phyloP scores from a whole-genome alignment of 2,888 invertebrate genomes.

The Ashinkailepas kermadecensis region DNA sequence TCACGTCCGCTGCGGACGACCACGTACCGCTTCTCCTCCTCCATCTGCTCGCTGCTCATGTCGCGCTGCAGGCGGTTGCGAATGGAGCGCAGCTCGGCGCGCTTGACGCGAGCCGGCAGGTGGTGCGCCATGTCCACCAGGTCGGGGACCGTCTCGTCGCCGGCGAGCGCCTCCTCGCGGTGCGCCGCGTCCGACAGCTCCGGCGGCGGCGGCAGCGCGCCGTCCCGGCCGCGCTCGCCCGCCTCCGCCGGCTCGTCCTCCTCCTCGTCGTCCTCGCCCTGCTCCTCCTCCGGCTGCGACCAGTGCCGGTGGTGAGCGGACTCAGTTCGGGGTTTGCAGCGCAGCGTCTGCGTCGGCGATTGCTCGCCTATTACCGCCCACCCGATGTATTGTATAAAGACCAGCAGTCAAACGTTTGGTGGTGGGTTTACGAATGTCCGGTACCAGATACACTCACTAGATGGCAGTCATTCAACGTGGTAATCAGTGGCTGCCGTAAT shows the following conservation, averaged over 20 bases:
- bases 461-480: too few species aligned
- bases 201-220: not conserved
- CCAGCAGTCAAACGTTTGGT: too few species aligned
- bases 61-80: not conserved
- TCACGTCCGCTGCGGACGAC: too few species aligned
- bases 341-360: not conserved
- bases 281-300: not conserved
- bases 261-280: not conserved
- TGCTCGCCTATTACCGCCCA: too few species aligned
- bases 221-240: not conserved
- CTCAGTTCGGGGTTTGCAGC: not conserved
- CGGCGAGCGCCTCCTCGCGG: not conserved
- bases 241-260: not conserved
- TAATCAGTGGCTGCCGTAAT: too few species aligned
- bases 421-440: too few species aligned
- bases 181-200: not conserved
- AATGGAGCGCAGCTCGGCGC: not conserved
- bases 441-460: too few species aligned
- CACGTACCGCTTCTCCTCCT: not conserved
- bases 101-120: not conserved
- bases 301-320: not conserved
- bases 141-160: not conserved
- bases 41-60: not conserved
- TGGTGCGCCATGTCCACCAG: conserved; percentile 14
- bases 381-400: too few species aligned